Percentiles rank a stretch among this genome's conserved stretches.
These are phyloP conservation scores for Plectus sambesii DNA, from an alignment of 1,140 invertebrate species.

Conservation along the genomic window DNA sequence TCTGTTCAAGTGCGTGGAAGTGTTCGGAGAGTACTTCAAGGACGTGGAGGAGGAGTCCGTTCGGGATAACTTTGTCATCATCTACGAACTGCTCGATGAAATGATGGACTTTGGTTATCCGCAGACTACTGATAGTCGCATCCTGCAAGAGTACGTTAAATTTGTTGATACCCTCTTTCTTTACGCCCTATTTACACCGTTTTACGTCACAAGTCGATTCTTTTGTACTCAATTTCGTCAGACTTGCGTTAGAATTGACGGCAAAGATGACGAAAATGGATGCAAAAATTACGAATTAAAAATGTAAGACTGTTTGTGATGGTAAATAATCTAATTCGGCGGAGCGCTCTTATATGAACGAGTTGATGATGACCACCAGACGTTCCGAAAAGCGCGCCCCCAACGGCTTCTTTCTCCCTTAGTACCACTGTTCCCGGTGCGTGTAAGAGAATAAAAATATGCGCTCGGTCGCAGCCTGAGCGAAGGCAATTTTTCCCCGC, in stretches of 20 bases:
- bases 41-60: constrained; percentile 98
- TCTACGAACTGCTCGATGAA: constrained; percentile 95
- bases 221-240: too few relatives aligned
- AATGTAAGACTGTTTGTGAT: too few relatives aligned
- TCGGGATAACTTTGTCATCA: constrained; percentile 96
- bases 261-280: constrained; percentile 48
- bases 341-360: too few relatives aligned
- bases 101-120: constrained; percentile 97
- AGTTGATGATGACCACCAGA: too few relatives aligned
- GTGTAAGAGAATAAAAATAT: too few relatives aligned
- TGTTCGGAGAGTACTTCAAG: constrained; percentile 97
- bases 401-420: too few relatives aligned
- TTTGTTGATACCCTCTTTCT: neutral
- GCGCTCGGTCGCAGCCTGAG: too few relatives aligned
- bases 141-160: constrained; percentile 74
- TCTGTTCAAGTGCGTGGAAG: constrained; percentile 87
- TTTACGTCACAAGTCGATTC: constrained; percentile 1
- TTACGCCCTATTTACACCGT: neutral
- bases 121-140: constrained; percentile 97
- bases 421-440: too few relatives aligned
- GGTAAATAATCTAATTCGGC: too few relatives aligned
- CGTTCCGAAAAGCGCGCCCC: too few relatives aligned
- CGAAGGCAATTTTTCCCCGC: too few relatives aligned
- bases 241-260: too few relatives aligned
- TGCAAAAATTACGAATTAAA: neutral